A percentile compares a stretch with the other conserved stretches of the same genome.
Evolutionary conservation across 2,888 invertebrate species (phyloP).

Genomic region (Esperia sulphurella): DNA sequence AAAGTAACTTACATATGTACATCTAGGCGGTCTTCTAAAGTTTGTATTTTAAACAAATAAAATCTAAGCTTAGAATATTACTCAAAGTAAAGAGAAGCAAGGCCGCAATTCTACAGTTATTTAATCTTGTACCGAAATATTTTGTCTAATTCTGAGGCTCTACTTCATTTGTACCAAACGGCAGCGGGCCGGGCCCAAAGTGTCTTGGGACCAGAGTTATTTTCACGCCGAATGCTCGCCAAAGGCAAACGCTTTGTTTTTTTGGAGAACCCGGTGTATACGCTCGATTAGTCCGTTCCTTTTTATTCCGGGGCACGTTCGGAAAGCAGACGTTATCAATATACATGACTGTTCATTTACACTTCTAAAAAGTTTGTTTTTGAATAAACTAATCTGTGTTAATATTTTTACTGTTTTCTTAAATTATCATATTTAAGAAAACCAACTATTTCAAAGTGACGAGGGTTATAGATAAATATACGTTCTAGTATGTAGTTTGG

Average conservation of each 20-base stretch:
- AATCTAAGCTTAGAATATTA: conserved; percentile 6
- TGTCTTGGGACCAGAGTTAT: conserved; percentile 50
- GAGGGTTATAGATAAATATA: too few species aligned
- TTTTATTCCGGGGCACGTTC: conserved; percentile 47
- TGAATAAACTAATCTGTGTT: too few species aligned
- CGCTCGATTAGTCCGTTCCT: conserved; percentile 52
- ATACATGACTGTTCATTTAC: conserved; percentile 18
- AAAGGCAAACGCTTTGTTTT: conserved; percentile 55
- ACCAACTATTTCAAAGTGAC: too few species aligned
- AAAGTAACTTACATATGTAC: too few species aligned
- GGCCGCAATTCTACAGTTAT: conserved; percentile 27
- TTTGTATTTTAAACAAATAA: too few species aligned
- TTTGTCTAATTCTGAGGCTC: conserved; percentile 45
- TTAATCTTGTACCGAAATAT: conserved; percentile 40
- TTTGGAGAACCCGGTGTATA: conserved; percentile 32
- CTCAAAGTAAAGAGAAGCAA: conserved; percentile 6
- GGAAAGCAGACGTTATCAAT: conserved; percentile 38
- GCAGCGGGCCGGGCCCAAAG: conserved; percentile 31
- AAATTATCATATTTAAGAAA: too few species aligned
- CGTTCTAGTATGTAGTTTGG: too few species aligned
- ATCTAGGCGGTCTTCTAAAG: too few species aligned
- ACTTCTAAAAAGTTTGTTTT: not conserved
- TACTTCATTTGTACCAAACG: conserved; percentile 50
- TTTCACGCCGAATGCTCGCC: conserved; percentile 46
- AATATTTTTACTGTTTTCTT: too few species aligned